A percentile compares a stretch with the other conserved stretches of the same genome.
Evolutionary conservation across 2,888 invertebrate species (phyloP).

Genomic region (Scrobipalpa costella): DNA sequence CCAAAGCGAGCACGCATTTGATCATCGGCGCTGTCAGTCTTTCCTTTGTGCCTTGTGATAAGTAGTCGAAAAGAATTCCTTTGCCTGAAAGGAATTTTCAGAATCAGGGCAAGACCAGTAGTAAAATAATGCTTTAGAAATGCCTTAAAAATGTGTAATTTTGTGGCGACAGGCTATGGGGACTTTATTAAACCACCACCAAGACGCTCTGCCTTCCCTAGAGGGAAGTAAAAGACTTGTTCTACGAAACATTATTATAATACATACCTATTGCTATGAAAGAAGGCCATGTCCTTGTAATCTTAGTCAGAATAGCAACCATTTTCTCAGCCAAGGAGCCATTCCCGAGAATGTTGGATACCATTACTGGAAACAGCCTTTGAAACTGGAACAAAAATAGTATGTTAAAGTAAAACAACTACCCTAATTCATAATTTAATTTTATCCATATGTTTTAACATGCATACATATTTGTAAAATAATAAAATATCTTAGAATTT

Average conservation of each 20-base stretch:
- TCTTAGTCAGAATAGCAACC: slow-evolving; percentile 74
- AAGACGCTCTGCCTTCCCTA: no score
- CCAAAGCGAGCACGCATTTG: slow-evolving; percentile 68
- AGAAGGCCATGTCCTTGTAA: slow-evolving; percentile 74
- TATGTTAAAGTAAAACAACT: not conserved
- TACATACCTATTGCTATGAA: slow-evolving; percentile 71
- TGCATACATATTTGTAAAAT: no score
- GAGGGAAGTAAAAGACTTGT: no score
- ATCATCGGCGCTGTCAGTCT: slow-evolving; percentile 74
- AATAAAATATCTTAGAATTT: no score
- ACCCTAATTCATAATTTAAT: no score
- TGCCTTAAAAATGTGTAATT: no score
- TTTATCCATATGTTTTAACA: no score
- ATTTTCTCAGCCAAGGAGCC: slow-evolving; percentile 74
- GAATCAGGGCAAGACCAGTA: no score
- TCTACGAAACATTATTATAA: no score
- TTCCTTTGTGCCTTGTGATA: slow-evolving; percentile 71
- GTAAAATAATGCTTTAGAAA: no score
- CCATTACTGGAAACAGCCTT: slow-evolving; percentile 75
- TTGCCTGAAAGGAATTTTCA: slow-evolving; percentile 54
- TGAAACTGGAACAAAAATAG: slow-evolving; percentile 63
- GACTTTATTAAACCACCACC: no score
- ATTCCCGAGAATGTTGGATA: slow-evolving; percentile 75
- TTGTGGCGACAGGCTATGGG: no score
- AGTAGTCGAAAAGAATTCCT: slow-evolving; percentile 72